A percentile compares a stretch with the other conserved stretches of the same genome.
phyloP scores from a whole-genome alignment of 2,797 vertebrate genomes.

The Crocidura indochinensis region DNA sequence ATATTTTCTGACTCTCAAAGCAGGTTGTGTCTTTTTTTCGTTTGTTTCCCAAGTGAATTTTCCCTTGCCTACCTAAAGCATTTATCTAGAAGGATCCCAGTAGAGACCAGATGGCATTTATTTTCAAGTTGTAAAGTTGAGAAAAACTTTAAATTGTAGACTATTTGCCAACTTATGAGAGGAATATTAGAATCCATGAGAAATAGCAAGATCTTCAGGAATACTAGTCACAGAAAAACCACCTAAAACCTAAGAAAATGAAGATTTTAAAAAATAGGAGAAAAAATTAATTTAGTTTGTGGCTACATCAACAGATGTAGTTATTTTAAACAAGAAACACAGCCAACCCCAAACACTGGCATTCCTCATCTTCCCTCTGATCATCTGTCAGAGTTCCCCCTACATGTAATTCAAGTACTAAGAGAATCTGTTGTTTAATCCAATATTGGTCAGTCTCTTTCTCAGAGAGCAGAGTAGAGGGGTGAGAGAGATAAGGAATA shows the following conservation, averaged over 20 bases:
- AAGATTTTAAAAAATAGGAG: not conserved
- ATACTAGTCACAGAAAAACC: not conserved
- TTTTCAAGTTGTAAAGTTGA: not conserved
- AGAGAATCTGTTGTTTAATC: not conserved
- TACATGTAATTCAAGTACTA: not conserved
- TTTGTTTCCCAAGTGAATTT: not conserved
- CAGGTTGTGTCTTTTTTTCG: not conserved
- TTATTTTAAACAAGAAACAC: not conserved
- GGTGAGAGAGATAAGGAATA: not conserved
- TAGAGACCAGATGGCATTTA: not conserved
- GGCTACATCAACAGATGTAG: not conserved
- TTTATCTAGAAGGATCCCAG: not conserved
- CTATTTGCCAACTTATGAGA: not conserved
- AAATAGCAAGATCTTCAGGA: not conserved
- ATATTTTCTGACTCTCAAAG: not conserved
- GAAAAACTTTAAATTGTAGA: not conserved
- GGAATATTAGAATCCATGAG: not conserved
- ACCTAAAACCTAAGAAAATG: not conserved
- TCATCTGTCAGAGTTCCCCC: not conserved
- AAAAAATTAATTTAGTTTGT: too few species aligned
- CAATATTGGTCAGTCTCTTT: not conserved
- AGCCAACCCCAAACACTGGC: not conserved
- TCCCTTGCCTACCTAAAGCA: not conserved
- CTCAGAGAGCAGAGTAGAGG: not conserved
- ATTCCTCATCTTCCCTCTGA: not conserved